Conservation (phyloP, 1,140 invertebrate genomes). For the Dreissena polymorpha region DNA sequence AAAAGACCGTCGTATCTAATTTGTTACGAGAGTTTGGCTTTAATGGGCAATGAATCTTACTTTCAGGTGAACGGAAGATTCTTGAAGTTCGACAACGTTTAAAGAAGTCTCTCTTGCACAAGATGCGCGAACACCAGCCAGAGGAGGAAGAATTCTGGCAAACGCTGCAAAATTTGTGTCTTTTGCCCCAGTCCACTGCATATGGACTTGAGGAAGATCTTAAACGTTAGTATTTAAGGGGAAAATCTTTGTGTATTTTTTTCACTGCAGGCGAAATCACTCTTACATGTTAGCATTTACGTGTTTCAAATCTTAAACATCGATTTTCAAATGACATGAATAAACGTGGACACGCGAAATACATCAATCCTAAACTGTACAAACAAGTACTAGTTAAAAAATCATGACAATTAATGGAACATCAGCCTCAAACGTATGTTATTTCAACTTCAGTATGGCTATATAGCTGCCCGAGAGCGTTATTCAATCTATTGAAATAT, state of each 20-base stretch:
- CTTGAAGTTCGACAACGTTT: slow-evolving; percentile 61
- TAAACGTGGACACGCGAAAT: background rate
- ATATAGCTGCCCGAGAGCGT: too few species aligned
- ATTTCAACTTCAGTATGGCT: too few species aligned
- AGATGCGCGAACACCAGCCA: slow-evolving; percentile 54
- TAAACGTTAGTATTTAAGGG: slow-evolving; percentile 58
- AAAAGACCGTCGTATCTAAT: too few species aligned
- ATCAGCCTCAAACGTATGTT: too few species aligned
- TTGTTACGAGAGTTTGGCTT: too few species aligned
- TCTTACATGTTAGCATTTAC: background rate
- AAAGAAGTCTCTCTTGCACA: slow-evolving; percentile 51
- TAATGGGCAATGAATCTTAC: too few species aligned
- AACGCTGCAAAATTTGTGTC: slow-evolving; percentile 56
- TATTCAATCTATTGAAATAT: too few species aligned
- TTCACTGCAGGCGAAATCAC: background rate
- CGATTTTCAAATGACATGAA: background rate
- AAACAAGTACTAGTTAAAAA: too few species aligned
- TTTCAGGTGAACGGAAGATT: slow-evolving; percentile 61
- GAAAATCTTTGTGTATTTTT: background rate
- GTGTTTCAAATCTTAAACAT: background rate
- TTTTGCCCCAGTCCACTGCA: slow-evolving; percentile 68
- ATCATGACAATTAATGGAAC: too few species aligned
- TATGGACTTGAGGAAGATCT: slow-evolving; percentile 69
- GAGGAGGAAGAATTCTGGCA: slow-evolving; percentile 70
- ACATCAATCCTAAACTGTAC: too few species aligned